These are phyloP conservation scores for Netelia fuscicornis DNA, from an alignment of 2,888 invertebrate species.

Conservation along the genomic window DNA sequence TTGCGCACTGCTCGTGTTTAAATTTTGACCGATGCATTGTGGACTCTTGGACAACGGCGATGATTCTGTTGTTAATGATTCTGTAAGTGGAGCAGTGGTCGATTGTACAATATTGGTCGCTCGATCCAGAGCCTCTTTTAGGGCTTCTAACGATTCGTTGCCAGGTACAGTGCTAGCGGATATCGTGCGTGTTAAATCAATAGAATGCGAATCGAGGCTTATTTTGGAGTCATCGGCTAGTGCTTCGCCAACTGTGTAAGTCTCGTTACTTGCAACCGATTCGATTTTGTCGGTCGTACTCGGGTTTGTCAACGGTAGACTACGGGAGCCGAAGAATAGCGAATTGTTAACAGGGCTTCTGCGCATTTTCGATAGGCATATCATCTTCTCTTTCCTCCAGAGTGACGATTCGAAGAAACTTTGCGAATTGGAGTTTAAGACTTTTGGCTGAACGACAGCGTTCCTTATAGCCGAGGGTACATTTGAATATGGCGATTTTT, in stretches of 20 bases:
- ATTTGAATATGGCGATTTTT: slow-evolving; percentile 67
- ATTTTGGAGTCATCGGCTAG: not conserved
- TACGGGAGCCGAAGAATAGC: slow-evolving; percentile 12
- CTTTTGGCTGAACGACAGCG: slow-evolving; percentile 72
- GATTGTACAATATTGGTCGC: slow-evolving; percentile 78
- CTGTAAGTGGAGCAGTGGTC: slow-evolving; percentile 37
- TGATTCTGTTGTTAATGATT: slow-evolving; percentile 46
- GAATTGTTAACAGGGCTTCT: slow-evolving; percentile 52
- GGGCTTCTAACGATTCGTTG: slow-evolving; percentile 70
- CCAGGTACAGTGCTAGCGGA: slow-evolving; percentile 39
- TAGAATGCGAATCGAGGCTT: slow-evolving; percentile 34
- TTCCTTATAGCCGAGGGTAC: slow-evolving; percentile 72
- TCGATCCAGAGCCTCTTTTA: slow-evolving; percentile 78
- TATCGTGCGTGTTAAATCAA: not conserved
- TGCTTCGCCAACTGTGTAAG: slow-evolving; percentile 65
- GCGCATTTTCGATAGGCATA: slow-evolving; percentile 79
- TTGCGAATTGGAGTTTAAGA: slow-evolving; percentile 72
- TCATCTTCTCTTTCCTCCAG: slow-evolving; percentile 78
- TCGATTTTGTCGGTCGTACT: slow-evolving; percentile 15
- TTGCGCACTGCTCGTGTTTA: slow-evolving; percentile 42
- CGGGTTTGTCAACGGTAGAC: not conserved
- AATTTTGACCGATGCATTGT: slow-evolving; percentile 52
- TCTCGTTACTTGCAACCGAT: slow-evolving; percentile 66
- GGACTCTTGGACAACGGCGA: slow-evolving; percentile 61
- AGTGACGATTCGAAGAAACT: slow-evolving; percentile 78